These are phyloP conservation scores for Drosophila bifasciata DNA, from an alignment of 1,140 invertebrate species.

Conservation along the genomic window DNA sequence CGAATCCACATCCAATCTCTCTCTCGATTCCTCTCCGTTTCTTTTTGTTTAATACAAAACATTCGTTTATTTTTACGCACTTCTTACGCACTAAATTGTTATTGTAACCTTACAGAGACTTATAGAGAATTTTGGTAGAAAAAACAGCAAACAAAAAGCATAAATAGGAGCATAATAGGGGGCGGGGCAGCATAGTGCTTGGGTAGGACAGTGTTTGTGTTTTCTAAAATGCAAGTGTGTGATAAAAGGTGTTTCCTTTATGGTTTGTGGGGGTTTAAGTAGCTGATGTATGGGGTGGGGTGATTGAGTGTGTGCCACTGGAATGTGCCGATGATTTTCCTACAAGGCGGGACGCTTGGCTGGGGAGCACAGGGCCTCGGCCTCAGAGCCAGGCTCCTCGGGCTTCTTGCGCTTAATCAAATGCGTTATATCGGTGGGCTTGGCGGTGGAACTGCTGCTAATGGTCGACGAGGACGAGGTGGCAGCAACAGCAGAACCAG, in stretches of 20 bases:
- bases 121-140: slow-evolving; percentile 66
- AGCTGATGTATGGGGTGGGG: slow-evolving; percentile 36
- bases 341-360: slow-evolving; percentile 77
- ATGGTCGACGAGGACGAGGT: slow-evolving; percentile 59
- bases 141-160: slow-evolving; percentile 68
- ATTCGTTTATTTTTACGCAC: slow-evolving; percentile 65
- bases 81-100: slow-evolving; percentile 74
- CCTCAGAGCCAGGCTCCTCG: slow-evolving; percentile 76
- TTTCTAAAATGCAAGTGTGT: slow-evolving; percentile 21
- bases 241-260: slow-evolving; percentile 34
- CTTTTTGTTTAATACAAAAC: slow-evolving; percentile 67
- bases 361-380: slow-evolving; percentile 73
- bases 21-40: slow-evolving; percentile 7
- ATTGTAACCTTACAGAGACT: slow-evolving; percentile 76
- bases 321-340: slow-evolving; percentile 53
- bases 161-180: slow-evolving; percentile 47
- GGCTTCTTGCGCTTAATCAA: slow-evolving; percentile 83
- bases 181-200: not conserved
- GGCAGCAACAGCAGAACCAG: slow-evolving; percentile 7
- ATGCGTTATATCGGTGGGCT: slow-evolving; percentile 82
- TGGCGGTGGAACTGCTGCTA: slow-evolving; percentile 69
- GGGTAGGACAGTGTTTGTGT: slow-evolving; percentile 23
- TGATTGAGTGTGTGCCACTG: slow-evolving; percentile 49
- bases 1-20: slow-evolving; percentile 20
- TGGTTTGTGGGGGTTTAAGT: slow-evolving; percentile 38